A percentile compares a stretch with the other conserved stretches of the same genome.
Evolutionary conservation across 1,140 invertebrate species (phyloP).

Genomic region (Pachypsylla venusta): DNA sequence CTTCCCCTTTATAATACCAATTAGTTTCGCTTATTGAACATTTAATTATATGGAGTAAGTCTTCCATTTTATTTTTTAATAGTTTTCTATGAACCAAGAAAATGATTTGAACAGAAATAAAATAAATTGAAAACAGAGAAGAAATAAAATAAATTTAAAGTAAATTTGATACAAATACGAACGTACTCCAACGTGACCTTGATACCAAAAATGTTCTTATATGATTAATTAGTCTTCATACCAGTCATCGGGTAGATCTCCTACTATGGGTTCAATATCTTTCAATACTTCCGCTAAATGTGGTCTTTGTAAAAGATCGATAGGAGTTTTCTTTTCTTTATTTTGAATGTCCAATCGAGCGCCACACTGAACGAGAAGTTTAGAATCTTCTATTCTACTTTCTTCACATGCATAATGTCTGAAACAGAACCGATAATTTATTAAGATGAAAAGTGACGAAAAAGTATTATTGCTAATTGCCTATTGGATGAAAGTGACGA

Average conservation of each 20-base stretch:
- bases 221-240: too few species aligned
- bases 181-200: background rate
- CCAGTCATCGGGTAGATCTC: background rate
- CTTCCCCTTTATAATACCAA: constrained; percentile 34
- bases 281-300: background rate
- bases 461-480: too few species aligned
- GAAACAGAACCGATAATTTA: too few species aligned
- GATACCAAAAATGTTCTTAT: too few species aligned
- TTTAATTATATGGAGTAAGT: background rate
- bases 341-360: constrained; percentile 45
- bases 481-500: too few species aligned
- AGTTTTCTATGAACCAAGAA: background rate
- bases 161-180: background rate
- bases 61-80: background rate
- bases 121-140: background rate
- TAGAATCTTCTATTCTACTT: constrained; percentile 49
- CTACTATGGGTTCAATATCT: background rate
- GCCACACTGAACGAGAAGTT: constrained; percentile 49
- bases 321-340: constrained; percentile 51
- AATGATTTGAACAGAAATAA: background rate
- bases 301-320: constrained; percentile 37
- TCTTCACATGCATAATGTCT: constrained; percentile 76
- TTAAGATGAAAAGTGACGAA: too few species aligned
- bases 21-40: constrained; percentile 12
- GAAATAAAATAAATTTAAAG: background rate